phyloP scores from a whole-genome alignment of 2,797 vertebrate species.

The Euphonia xanthogaster region DNA sequence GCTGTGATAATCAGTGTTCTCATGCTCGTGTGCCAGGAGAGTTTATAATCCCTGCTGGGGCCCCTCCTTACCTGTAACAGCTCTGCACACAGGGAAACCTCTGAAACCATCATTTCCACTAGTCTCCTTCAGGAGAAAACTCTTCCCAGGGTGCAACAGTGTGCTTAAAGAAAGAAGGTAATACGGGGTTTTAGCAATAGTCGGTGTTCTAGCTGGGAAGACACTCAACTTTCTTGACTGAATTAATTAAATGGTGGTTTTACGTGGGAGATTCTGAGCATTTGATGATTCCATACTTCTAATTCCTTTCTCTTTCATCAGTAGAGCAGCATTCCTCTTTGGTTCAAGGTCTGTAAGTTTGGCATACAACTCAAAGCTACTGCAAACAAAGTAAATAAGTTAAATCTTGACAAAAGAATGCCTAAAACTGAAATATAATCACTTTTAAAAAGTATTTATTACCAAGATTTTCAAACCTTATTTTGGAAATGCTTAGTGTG shows the following conservation, averaged over 20 bases:
- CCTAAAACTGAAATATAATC: not conserved
- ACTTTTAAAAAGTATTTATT: not conserved
- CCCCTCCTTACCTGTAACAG: not conserved
- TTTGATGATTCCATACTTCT: not conserved
- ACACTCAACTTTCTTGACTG: not conserved
- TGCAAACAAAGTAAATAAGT: not conserved
- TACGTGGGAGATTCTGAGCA: not conserved
- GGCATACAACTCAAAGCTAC: not conserved
- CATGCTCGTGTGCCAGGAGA: not conserved
- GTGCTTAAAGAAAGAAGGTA: not conserved
- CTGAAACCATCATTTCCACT: not conserved
- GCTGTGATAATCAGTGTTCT: not conserved
- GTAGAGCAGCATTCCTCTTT: not conserved
- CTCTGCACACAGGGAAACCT: not conserved
- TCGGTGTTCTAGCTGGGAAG: not conserved
- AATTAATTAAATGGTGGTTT: not conserved
- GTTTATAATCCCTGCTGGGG: not conserved
- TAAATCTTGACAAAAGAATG: not conserved
- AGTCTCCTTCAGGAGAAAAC: not conserved
- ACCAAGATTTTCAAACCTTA: constrained; percentile 10
- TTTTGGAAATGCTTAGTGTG: constrained; percentile 20
- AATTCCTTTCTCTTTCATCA: not conserved
- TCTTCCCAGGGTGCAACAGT: not conserved
- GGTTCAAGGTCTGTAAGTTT: not conserved
- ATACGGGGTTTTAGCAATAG: not conserved